These are phyloP conservation scores for Linyphia triangularis DNA, from an alignment of 2,888 invertebrate genomes.

Conservation along the genomic window DNA sequence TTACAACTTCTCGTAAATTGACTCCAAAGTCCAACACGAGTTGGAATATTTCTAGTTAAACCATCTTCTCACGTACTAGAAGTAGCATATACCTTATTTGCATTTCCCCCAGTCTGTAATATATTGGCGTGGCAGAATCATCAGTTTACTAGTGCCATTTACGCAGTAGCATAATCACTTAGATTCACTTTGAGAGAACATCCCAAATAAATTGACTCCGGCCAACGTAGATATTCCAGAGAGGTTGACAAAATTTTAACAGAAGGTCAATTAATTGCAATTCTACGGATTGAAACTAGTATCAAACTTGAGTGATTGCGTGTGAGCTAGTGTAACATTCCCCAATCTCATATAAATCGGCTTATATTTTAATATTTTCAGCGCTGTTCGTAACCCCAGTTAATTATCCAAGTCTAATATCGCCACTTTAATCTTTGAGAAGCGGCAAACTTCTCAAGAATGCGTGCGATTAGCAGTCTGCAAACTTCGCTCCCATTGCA, in stretches of 20 bases:
- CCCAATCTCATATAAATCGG: slow-evolving; percentile 39
- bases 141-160: slow-evolving; percentile 58
- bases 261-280: slow-evolving; percentile 68
- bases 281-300: slow-evolving; percentile 32
- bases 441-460: slow-evolving; percentile 22
- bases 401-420: slow-evolving; percentile 54
- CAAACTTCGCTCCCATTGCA: slow-evolving; percentile 27
- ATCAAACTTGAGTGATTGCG: slow-evolving; percentile 39
- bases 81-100: slow-evolving; percentile 42
- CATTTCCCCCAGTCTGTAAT: slow-evolving; percentile 48
- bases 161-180: slow-evolving; percentile 61
- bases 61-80: neutral
- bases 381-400: slow-evolving; percentile 23
- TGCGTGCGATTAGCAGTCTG: slow-evolving; percentile 34
- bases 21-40: neutral
- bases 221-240: slow-evolving; percentile 43
- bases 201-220: slow-evolving; percentile 70
- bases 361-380: slow-evolving; percentile 52
- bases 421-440: slow-evolving; percentile 53
- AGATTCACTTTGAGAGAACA: slow-evolving; percentile 62
- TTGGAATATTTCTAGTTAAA: slow-evolving; percentile 9
- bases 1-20: neutral
- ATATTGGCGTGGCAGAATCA: slow-evolving; percentile 65
- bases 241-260: slow-evolving; percentile 65
- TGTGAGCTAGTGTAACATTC: slow-evolving; percentile 30